phyloP scores from a whole-genome alignment of 2,113 vertebrate genomes.

The Syngnathus scovelli region DNA sequence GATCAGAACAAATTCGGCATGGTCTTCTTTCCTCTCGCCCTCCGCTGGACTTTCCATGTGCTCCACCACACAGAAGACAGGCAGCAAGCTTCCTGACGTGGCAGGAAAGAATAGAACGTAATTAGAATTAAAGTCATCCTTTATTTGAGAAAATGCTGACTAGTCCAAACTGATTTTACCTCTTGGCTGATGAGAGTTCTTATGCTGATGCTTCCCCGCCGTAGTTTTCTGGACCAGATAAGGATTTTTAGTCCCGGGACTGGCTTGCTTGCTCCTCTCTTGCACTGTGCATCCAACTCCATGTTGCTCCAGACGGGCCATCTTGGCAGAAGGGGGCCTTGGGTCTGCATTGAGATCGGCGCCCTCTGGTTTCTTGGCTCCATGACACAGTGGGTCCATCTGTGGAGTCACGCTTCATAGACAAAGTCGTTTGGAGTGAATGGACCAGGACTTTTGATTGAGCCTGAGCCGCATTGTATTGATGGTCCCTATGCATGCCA shows the following conservation, averaged over 20 bases:
- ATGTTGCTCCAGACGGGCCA: constrained; percentile 89
- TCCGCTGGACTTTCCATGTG: constrained; percentile 85
- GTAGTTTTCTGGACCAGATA: constrained; percentile 79
- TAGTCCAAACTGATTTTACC: constrained; percentile 64
- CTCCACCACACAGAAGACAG: constrained; percentile 98
- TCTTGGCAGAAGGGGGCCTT: constrained; percentile 87
- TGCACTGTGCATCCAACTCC: constrained; percentile 72
- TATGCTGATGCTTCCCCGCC: constrained; percentile 76
- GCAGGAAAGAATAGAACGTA: neutral
- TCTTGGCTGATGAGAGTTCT: constrained; percentile 85
- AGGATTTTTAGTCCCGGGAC: constrained; percentile 83
- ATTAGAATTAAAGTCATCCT: neutral
- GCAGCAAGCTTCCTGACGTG: constrained; percentile 88
- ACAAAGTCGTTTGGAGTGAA: constrained; percentile 10
- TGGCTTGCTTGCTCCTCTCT: constrained; percentile 85
- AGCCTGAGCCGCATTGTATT: too few species aligned
- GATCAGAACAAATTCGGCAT: constrained; percentile 94
- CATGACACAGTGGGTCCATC: constrained; percentile 92
- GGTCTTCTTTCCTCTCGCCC: constrained; percentile 85
- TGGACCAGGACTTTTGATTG: neutral
- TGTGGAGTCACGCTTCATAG: constrained; percentile 46
- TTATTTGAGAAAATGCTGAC: too few species aligned
- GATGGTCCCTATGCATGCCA: too few species aligned
- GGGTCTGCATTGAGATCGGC: constrained; percentile 82
- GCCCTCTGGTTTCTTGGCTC: constrained; percentile 88